Conservation (phyloP, 2,797 vertebrate genomes). For the Apogon talboti region DNA sequence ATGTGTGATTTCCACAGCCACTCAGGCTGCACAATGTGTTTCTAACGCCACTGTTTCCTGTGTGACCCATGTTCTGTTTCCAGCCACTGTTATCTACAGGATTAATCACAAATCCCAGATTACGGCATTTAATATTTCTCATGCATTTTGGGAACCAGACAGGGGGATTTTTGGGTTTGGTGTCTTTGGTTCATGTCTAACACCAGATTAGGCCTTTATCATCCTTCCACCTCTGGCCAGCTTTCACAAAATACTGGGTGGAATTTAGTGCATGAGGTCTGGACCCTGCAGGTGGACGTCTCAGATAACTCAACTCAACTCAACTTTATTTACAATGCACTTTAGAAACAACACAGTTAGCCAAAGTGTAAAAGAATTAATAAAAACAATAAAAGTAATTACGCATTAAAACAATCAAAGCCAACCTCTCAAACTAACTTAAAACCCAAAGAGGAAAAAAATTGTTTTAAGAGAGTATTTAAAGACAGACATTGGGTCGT, state of each 20-base stretch:
- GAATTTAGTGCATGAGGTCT: constrained; percentile 2
- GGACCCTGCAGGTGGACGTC: not conserved
- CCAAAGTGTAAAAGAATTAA: too few species aligned
- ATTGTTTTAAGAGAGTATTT: too few species aligned
- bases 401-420: too few species aligned
- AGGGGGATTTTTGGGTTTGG: constrained; percentile 19
- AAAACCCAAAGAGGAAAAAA: too few species aligned
- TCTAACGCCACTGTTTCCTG: constrained; percentile 57
- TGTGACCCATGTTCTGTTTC: constrained; percentile 54
- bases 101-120: constrained; percentile 77
- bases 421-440: too few species aligned
- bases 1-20: constrained; percentile 40
- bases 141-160: constrained; percentile 38
- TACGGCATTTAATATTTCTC: constrained; percentile 64
- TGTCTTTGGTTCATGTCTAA: constrained; percentile 16
- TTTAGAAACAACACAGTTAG: too few species aligned
- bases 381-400: too few species aligned
- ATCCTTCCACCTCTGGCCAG: not conserved
- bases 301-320: too few species aligned
- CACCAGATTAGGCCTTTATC: constrained; percentile 14
- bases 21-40: constrained; percentile 45
- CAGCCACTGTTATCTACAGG: constrained; percentile 50
- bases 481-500: too few species aligned
- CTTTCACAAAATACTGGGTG: constrained; percentile 4
- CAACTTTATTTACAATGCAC: too few species aligned